phyloP scores from a whole-genome alignment of 2,113 vertebrate genomes.

The Mandrillus leucophaeus region DNA sequence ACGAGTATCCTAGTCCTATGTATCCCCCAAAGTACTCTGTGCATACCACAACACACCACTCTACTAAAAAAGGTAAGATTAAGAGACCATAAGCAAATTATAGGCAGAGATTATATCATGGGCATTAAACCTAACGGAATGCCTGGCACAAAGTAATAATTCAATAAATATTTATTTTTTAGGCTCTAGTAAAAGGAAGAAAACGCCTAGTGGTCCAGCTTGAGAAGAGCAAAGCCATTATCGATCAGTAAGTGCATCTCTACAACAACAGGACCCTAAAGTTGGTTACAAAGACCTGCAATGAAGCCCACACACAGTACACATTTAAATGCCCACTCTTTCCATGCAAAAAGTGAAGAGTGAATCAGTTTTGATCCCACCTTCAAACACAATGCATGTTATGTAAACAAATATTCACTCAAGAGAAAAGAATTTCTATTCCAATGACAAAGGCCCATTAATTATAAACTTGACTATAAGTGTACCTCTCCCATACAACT shows the following conservation, averaged over 20 bases:
- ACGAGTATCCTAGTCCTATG: not conserved
- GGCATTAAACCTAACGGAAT: constrained; percentile 30
- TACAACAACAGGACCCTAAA: constrained; percentile 71
- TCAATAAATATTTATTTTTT: constrained; percentile 37
- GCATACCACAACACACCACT: not conserved
- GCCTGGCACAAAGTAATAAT: not conserved
- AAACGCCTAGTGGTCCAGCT: constrained; percentile 59
- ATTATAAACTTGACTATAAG: constrained; percentile 85
- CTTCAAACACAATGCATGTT: constrained; percentile 75
- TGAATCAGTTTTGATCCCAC: constrained; percentile 73
- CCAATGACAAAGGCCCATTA: constrained; percentile 80
- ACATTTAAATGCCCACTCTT: constrained; percentile 78
- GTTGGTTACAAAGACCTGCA: constrained; percentile 72
- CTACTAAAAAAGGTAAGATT: constrained; percentile 1
- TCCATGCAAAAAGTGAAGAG: constrained; percentile 68
- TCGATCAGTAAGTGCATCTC: not conserved
- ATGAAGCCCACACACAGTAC: constrained; percentile 76
- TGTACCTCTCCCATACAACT: constrained; percentile 79
- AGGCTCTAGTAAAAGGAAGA: not conserved
- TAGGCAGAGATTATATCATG: not conserved
- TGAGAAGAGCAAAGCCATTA: constrained; percentile 70
- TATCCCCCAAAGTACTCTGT: not conserved
- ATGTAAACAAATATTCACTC: constrained; percentile 81
- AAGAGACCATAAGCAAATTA: constrained; percentile 19
- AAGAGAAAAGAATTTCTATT: constrained; percentile 82